Evolutionary conservation across 2,888 invertebrate genomes (phyloP).

Genomic region (Sinotaia quadrata): DNA sequence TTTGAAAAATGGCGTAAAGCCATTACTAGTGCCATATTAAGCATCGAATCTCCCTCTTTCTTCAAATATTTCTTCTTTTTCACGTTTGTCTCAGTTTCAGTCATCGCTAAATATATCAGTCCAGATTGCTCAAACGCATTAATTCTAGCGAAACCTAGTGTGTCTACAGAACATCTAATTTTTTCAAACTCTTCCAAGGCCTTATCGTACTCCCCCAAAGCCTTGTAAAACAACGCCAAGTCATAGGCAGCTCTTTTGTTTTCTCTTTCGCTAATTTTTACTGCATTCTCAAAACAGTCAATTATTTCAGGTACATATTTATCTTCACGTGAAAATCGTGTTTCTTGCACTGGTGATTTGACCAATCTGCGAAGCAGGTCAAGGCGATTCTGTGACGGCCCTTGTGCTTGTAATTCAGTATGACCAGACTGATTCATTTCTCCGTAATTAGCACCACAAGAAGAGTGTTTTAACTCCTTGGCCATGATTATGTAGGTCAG

Average conservation of each 20-base stretch:
- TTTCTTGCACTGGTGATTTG: too few species aligned
- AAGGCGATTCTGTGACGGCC: too few species aligned
- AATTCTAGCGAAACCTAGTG: not conserved
- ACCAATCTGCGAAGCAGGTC: too few species aligned
- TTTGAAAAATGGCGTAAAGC: not conserved
- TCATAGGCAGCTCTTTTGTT: constrained; percentile 16
- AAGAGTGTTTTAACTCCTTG: not conserved
- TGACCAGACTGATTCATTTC: too few species aligned
- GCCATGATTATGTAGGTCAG: constrained; percentile 7
- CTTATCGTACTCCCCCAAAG: not conserved
- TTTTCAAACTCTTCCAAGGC: not conserved
- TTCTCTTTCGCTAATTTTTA: constrained; percentile 8
- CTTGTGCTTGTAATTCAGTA: not conserved
- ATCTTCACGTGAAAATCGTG: not conserved
- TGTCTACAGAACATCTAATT: too few species aligned
- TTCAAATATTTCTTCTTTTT: not conserved
- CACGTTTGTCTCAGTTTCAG: not conserved
- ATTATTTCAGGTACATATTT: not conserved
- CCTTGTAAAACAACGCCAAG: constrained; percentile 10
- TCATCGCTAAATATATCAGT: constrained; percentile 5
- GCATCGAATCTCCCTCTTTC: constrained; percentile 13
- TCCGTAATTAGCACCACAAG: too few species aligned
- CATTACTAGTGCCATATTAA: constrained; percentile 7
- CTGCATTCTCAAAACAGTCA: constrained; percentile 7
- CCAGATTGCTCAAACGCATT: constrained; percentile 18